Percentiles rank a stretch among this genome's conserved stretches.
Conservation (phyloP, 2,797 vertebrate genomes). For the Botia almorhae region DNA sequence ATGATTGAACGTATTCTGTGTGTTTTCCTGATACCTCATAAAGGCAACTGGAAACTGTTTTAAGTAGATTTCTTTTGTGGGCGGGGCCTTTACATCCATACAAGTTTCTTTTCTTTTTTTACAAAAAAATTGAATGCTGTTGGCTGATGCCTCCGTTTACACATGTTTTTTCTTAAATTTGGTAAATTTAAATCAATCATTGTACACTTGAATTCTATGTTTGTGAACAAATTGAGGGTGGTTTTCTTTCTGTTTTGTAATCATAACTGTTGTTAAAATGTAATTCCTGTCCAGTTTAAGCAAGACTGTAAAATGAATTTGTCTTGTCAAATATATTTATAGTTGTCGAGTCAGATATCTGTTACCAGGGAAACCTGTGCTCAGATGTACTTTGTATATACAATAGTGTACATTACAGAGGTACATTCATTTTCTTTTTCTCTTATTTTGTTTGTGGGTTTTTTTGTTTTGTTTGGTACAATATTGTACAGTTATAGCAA, state of each 20-base stretch:
- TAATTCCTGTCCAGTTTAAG: slow-evolving; percentile 78
- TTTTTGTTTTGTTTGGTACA: slow-evolving; percentile 78
- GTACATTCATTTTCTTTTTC: slow-evolving; percentile 82
- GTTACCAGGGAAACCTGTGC: slow-evolving; percentile 86
- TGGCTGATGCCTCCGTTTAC: slow-evolving; percentile 63
- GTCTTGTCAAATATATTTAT: slow-evolving; percentile 85
- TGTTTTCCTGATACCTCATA: slow-evolving; percentile 75
- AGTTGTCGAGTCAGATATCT: slow-evolving; percentile 80
- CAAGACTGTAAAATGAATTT: slow-evolving; percentile 76
- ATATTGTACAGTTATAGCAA: slow-evolving; percentile 88
- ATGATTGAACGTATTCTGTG: slow-evolving; percentile 47
- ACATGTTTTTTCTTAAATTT: slow-evolving; percentile 37
- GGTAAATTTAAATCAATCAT: slow-evolving; percentile 72
- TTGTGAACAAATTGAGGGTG: slow-evolving; percentile 74
- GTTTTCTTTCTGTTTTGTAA: slow-evolving; percentile 65
- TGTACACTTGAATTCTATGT: slow-evolving; percentile 79
- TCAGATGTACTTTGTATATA: slow-evolving; percentile 94
- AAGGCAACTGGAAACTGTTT: slow-evolving; percentile 73
- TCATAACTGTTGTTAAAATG: slow-evolving; percentile 79
- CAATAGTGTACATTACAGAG: slow-evolving; percentile 93
- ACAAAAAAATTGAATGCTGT: slow-evolving; percentile 50
- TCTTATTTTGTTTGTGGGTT: slow-evolving; percentile 50
- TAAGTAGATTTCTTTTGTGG: slow-evolving; percentile 39
- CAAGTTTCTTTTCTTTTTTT: slow-evolving; percentile 28
- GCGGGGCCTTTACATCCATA: slow-evolving; percentile 52